Conservation (phyloP, 2,888 invertebrate species). For the Caenorhabditis drosophilae region DNA sequence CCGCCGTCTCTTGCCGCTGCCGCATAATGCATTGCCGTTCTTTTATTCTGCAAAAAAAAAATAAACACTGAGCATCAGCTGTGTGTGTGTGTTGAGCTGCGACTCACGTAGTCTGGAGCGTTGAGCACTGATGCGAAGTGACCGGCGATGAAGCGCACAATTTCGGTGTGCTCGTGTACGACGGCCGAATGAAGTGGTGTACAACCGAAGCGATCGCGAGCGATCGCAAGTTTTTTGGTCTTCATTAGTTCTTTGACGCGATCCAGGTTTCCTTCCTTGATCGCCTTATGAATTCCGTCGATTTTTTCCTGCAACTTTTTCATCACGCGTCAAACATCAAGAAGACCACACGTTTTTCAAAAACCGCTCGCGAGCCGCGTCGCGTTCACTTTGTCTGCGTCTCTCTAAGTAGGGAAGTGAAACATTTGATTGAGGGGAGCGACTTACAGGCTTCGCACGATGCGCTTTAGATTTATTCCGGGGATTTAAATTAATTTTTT, state of each 20-base stretch:
- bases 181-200: conserved; percentile 84
- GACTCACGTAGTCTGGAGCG: conserved; percentile 71
- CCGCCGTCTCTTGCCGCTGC: conserved; percentile 80
- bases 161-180: conserved; percentile 78
- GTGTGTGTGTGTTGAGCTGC: no score
- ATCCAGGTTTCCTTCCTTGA: conserved; percentile 82
- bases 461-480: no score
- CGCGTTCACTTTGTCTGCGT: no score
- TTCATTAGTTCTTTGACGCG: conserved; percentile 81
- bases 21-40: conserved; percentile 87
- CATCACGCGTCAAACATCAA: no score
- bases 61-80: no score
- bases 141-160: conserved; percentile 77
- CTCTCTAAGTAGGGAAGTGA: no score
- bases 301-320: conserved; percentile 80
- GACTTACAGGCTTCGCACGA: no score
- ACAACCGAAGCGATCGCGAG: conserved; percentile 56
- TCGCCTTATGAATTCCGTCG: conserved; percentile 83
- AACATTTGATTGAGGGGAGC: no score
- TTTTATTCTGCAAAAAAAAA: conserved; percentile 75
- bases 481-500: no score
- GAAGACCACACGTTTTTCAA: no score
- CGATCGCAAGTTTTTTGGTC: conserved; percentile 81
- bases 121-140: conserved; percentile 81
- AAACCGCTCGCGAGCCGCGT: no score